Evolutionary conservation across 2,797 vertebrate genomes (phyloP), one percentile per base, ranked within the genome.

Genomic region (Acrossocheilus fasciatus): DNA sequence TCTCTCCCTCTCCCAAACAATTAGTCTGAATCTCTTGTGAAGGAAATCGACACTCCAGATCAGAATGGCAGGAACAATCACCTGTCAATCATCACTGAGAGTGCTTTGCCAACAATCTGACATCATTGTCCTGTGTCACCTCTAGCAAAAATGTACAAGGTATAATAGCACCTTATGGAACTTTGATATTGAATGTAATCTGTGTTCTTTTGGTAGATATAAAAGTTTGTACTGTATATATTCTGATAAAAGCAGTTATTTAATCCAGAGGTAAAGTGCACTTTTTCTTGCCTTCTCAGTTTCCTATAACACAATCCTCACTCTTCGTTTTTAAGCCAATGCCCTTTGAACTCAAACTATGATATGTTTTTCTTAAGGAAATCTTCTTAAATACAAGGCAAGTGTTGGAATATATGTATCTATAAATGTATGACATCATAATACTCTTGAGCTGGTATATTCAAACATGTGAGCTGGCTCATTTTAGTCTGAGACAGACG

Each of bases 181-280:
- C 94, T 95, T 95, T 95, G 92, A 94, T 95, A 96, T 93, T 96
- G 96, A 96, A 96, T 96, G 96, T 96, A 92, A 95, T 90, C 91
- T 94, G 91, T 94, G 93, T 93, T 95, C 76, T 83, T 89, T 95
- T 94, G 93, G 93, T 94, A 94, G 91, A 92, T 92, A 91, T 93
- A 91, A 90, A 94, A 92, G 90, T 95, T 95, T 86, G 78, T 86
- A 83, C 81, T 94, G 91, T 95, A 95, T 90, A 90, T 95, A 94
- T 91, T 91, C 93, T 87, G 90, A 93, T 90, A 92, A 88, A 88
- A 84, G 82, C 92, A 89, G 87, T 85, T 87, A 82, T 89, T 94
- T 92, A 93, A 92, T 95, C 92, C 92, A 89, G 93, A 94, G 82
- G 92, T 94, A 93, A 96, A 96, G 95, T 96, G 96, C 96, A 96